phyloP scores from a whole-genome alignment of 2,888 invertebrate genomes.

The Leucophora obtusa region DNA sequence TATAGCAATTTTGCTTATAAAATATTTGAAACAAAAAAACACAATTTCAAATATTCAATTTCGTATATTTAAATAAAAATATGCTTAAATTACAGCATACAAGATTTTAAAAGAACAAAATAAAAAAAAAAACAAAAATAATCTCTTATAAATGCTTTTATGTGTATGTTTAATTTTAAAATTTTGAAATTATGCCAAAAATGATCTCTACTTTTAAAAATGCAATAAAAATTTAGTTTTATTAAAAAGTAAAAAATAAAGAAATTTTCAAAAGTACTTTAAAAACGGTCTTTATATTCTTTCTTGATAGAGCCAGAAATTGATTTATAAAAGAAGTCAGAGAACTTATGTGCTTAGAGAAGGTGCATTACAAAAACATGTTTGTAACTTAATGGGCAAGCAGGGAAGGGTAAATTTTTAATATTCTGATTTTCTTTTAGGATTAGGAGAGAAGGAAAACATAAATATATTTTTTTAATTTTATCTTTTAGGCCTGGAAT shows the following conservation, averaged over 20 bases:
- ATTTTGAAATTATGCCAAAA: slow-evolving; percentile 51
- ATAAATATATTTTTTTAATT: too few species aligned
- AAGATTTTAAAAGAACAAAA: background rate
- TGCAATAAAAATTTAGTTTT: slow-evolving; percentile 10
- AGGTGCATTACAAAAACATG: too few species aligned
- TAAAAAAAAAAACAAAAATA: background rate
- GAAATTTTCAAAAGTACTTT: background rate
- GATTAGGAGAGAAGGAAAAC: too few species aligned
- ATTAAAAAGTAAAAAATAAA: slow-evolving; percentile 21
- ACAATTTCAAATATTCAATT: slow-evolving; percentile 10
- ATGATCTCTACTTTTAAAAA: slow-evolving; percentile 53
- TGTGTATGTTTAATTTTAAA: slow-evolving; percentile 50
- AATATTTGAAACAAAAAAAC: slow-evolving; percentile 21
- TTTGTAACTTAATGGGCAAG: too few species aligned
- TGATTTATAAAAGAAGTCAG: too few species aligned
- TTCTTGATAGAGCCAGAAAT: too few species aligned
- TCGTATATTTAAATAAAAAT: slow-evolving; percentile 7
- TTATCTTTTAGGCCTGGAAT: too few species aligned
- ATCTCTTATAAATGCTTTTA: slow-evolving; percentile 40
- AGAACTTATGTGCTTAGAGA: too few species aligned
- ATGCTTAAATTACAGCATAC: background rate
- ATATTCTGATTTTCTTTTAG: too few species aligned
- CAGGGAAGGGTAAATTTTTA: too few species aligned
- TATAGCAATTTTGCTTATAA: slow-evolving; percentile 58
- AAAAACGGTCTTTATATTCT: too few species aligned